Conservation (phyloP, 2,888 invertebrate genomes). For the Theodoxus fluviatilis region DNA sequence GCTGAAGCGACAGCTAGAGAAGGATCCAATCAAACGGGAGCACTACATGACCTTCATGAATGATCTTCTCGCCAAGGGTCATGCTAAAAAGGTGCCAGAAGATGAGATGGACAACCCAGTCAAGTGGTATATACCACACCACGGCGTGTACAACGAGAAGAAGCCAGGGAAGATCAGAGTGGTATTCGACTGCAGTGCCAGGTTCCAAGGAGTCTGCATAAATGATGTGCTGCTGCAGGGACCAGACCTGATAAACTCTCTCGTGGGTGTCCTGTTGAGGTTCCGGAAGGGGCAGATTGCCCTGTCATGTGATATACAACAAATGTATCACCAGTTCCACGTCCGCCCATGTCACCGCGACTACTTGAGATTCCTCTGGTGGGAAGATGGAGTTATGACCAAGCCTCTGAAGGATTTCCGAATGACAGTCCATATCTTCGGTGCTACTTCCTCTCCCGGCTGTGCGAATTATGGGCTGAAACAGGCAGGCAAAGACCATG, state of each 20-base stretch:
- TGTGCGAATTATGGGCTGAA: slow-evolving; percentile 34
- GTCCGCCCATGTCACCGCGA: slow-evolving; percentile 27
- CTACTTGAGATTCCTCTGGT: slow-evolving; percentile 34
- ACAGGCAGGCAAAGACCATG: slow-evolving; percentile 25
- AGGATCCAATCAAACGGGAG: not conserved
- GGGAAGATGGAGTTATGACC: slow-evolving; percentile 22
- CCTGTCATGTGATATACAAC: slow-evolving; percentile 33
- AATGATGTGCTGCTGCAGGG: slow-evolving; percentile 22
- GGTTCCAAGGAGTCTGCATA: slow-evolving; percentile 5
- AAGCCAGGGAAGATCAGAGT: slow-evolving; percentile 26
- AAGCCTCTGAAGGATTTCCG: slow-evolving; percentile 30
- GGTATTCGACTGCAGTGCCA: slow-evolving; percentile 22
- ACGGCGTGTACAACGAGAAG: slow-evolving; percentile 26
- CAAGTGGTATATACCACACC: slow-evolving; percentile 26
- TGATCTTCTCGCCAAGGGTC: not conserved
- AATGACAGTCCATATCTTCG: slow-evolving; percentile 36
- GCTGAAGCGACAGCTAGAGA: not conserved
- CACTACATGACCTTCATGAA: slow-evolving; percentile 22
- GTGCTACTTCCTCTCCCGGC: slow-evolving; percentile 34
- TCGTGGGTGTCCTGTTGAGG: slow-evolving; percentile 17
- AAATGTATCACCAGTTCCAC: slow-evolving; percentile 31
- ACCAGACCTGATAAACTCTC: slow-evolving; percentile 22
- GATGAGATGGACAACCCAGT: not conserved
- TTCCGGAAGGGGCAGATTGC: slow-evolving; percentile 31
- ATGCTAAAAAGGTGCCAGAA: not conserved